phyloP scores from a whole-genome alignment of 2,888 invertebrate genomes.

The Archaeoteleia sp. region DNA sequence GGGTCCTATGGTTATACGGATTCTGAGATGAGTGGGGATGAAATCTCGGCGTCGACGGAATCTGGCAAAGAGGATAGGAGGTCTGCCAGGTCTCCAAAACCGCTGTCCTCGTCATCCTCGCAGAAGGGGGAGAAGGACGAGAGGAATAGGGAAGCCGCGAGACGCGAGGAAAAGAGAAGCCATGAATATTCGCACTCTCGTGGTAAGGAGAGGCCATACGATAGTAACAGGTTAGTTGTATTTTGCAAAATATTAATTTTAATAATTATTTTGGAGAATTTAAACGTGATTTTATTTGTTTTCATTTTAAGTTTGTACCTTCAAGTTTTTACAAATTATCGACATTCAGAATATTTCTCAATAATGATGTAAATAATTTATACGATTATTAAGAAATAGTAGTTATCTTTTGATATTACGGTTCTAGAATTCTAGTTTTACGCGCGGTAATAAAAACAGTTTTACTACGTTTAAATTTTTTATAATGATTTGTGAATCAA shows the following conservation, averaged over 20 bases:
- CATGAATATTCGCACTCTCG: constrained; percentile 61
- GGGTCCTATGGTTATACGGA: constrained; percentile 80
- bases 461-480: too few species aligned
- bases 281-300: constrained; percentile 3
- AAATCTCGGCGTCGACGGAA: constrained; percentile 78
- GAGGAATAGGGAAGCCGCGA: constrained; percentile 76
- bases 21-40: constrained; percentile 86
- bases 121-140: constrained; percentile 79
- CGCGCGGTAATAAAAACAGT: too few species aligned
- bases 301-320: too few species aligned
- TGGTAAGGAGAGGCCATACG: constrained; percentile 65
- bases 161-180: constrained; percentile 67
- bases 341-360: too few species aligned
- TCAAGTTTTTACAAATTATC: background rate
- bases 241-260: background rate
- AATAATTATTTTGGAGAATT: too few species aligned
- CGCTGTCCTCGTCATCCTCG: constrained; percentile 50
- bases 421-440: too few species aligned
- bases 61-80: constrained; percentile 77
- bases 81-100: constrained; percentile 77
- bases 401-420: too few species aligned
- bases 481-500: too few species aligned
- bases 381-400: too few species aligned
- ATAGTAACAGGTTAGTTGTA: constrained; percentile 43
- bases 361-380: too few species aligned